Conservation (phyloP, 2,797 vertebrate species). For the Anisognathus igniventris region DNA sequence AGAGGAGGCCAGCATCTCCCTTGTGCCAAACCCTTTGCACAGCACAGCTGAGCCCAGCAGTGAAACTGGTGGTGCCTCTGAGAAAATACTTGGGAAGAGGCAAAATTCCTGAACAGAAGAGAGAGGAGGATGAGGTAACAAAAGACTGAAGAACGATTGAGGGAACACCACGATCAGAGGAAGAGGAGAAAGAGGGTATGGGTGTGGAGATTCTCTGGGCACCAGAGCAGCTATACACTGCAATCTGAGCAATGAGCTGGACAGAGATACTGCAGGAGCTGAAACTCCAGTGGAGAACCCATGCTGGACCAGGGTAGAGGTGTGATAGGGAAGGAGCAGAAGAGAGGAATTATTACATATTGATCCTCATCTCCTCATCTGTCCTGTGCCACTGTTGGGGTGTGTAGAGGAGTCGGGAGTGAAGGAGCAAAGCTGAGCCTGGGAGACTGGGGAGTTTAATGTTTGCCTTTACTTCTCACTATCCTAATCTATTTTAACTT, state of each 20-base stretch:
- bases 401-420: background rate
- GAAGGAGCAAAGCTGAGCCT: background rate
- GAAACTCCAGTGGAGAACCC: accelerated
- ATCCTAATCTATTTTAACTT: background rate
- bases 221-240: background rate
- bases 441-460: background rate
- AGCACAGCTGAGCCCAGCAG: background rate
- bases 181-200: background rate
- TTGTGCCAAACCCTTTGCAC: background rate
- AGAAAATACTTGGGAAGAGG: background rate
- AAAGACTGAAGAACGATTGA: background rate
- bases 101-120: background rate
- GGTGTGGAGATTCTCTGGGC: background rate
- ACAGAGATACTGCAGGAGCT: background rate
- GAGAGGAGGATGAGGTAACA: background rate
- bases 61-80: background rate
- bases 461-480: background rate
- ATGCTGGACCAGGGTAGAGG: background rate
- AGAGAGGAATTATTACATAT: background rate
- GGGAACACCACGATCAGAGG: background rate
- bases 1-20: background rate
- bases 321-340: background rate
- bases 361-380: background rate
- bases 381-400: accelerated
- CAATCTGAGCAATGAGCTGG: background rate